phyloP scores from a whole-genome alignment of 2,888 invertebrate species.

The Chloromyia formosa region DNA sequence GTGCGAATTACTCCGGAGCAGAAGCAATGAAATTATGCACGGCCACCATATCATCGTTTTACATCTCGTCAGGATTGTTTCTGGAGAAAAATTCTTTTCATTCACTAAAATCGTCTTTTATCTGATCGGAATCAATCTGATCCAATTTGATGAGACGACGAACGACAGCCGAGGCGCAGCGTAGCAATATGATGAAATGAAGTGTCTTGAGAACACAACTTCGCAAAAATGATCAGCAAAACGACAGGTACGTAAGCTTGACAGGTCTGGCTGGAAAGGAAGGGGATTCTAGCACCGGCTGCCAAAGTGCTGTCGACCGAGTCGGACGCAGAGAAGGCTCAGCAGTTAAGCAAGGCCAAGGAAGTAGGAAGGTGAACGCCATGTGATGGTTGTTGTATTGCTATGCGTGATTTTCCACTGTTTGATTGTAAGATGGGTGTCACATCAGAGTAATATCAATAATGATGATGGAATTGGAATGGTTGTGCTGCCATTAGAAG shows the following conservation, averaged over 20 bases:
- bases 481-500: too few relatives aligned
- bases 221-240: background rate
- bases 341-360: background rate
- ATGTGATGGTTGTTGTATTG: background rate
- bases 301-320: too few relatives aligned
- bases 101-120: conserved; percentile 23
- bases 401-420: background rate
- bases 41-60: conserved; percentile 1
- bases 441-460: too few relatives aligned
- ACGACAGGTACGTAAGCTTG: too few relatives aligned
- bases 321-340: too few relatives aligned
- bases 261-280: too few relatives aligned
- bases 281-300: too few relatives aligned
- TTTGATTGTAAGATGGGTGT: too few relatives aligned
- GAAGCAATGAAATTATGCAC: conserved; percentile 8
- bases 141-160: background rate
- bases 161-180: too few relatives aligned
- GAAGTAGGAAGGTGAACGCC: background rate
- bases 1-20: background rate
- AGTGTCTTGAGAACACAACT: background rate
- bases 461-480: too few relatives aligned
- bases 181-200: background rate
- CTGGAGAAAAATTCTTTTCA: conserved; percentile 30
- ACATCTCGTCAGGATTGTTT: background rate
- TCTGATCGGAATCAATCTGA: conserved; percentile 2